phyloP scores from a whole-genome alignment of 2,797 vertebrate species.

The Phrynocephalus guinanensis region DNA sequence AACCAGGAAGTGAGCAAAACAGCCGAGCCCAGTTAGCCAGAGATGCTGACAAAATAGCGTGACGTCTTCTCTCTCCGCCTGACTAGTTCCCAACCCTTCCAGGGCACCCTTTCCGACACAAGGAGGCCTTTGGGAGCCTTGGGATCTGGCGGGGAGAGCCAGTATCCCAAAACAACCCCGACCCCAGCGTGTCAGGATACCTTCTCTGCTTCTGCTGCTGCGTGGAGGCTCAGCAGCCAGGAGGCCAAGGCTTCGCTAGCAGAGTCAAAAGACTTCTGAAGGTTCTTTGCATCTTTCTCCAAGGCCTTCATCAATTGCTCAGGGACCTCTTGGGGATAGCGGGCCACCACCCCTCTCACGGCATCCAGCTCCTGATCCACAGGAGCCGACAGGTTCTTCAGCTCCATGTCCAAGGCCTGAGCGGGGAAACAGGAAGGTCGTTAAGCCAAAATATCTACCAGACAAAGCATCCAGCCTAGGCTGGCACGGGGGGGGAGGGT shows the following conservation, averaged over 20 bases:
- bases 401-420: constrained; percentile 86
- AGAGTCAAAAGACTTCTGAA: constrained; percentile 86
- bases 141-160: no score
- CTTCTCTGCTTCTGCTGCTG: constrained; percentile 80
- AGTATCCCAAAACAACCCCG: no score
- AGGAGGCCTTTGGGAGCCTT: no score
- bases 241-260: constrained; percentile 79
- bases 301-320: constrained; percentile 89
- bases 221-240: constrained; percentile 80
- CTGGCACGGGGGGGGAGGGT: background rate
- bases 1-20: background rate
- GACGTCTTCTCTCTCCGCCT: no score
- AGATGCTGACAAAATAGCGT: no score
- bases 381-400: constrained; percentile 84
- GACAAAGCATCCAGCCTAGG: constrained; percentile 11
- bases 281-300: constrained; percentile 91
- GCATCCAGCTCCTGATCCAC: constrained; percentile 84
- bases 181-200: constrained; percentile 70
- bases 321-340: constrained; percentile 85
- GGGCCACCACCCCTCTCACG: constrained; percentile 81
- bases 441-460: background rate
- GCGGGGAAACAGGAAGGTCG: constrained; percentile 52
- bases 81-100: background rate
- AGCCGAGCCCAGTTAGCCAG: background rate
- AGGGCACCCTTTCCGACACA: no score